Evolutionary conservation across 2,888 invertebrate genomes (phyloP).

Genomic region (Glaucopsyche alexis): DNA sequence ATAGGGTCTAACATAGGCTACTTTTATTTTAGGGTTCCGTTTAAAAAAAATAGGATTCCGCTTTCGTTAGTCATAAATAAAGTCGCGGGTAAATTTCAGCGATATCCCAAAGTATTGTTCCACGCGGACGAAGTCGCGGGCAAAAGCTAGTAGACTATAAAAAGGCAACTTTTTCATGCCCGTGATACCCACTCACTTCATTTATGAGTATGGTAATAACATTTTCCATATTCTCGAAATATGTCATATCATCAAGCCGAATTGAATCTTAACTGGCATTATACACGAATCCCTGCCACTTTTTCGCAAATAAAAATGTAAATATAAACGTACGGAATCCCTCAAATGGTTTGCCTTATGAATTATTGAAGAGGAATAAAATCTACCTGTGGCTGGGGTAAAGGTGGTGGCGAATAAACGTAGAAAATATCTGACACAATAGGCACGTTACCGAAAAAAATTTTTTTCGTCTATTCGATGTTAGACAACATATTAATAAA

Average conservation of each 20-base stretch:
- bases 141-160: too few species aligned
- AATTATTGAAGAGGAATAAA: slow-evolving; percentile 33
- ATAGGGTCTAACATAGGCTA: too few species aligned
- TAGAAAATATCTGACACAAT: neutral
- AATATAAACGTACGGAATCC: slow-evolving; percentile 30
- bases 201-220: neutral
- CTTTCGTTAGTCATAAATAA: too few species aligned
- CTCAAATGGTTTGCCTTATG: slow-evolving; percentile 33
- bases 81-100: too few species aligned
- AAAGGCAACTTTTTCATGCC: neutral
- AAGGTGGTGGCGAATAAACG: neutral
- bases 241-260: neutral
- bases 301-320: slow-evolving; percentile 35
- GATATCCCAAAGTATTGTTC: too few species aligned
- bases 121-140: too few species aligned
- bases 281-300: slow-evolving; percentile 19
- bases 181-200: neutral
- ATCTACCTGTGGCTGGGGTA: slow-evolving; percentile 27
- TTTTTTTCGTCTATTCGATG: too few species aligned
- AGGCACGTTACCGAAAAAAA: too few species aligned
- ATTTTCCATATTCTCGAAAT: neutral
- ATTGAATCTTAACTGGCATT: slow-evolving; percentile 1
- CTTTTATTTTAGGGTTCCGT: too few species aligned
- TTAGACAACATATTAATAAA: too few species aligned
- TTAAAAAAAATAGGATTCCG: too few species aligned